Conservation (phyloP, 2,113 vertebrate genomes). For the Ahaetulla prasina region DNA sequence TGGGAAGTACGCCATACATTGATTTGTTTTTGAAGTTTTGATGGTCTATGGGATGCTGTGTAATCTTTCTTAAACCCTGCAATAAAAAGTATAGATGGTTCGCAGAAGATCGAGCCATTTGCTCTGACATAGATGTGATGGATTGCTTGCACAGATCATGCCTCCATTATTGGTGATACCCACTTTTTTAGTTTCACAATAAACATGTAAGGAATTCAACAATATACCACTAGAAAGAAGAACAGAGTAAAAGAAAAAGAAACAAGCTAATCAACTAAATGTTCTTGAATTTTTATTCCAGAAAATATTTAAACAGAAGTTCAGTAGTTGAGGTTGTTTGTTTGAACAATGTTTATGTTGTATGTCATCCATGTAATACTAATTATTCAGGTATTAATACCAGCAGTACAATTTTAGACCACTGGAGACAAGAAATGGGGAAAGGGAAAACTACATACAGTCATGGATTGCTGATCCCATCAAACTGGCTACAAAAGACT, state of each 20-base stretch:
- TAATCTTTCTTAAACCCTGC: conserved; percentile 44
- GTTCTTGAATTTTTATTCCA: not conserved
- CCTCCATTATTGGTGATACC: not conserved
- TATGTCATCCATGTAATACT: not conserved
- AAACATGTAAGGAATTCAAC: not conserved
- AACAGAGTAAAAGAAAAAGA: not conserved
- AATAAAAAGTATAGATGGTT: conserved; percentile 62
- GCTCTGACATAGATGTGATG: conserved; percentile 1
- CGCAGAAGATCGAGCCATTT: conserved; percentile 43
- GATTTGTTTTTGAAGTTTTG: conserved; percentile 41
- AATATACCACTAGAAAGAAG: not conserved
- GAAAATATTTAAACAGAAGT: not conserved
- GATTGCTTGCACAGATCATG: not conserved
- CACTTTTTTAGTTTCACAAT: not conserved
- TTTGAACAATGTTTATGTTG: not conserved
- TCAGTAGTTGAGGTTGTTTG: not conserved
- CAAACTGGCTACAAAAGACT: not conserved
- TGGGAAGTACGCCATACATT: conserved; percentile 48
- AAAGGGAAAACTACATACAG: not conserved
- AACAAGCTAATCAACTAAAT: not conserved
- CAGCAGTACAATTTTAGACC: not conserved
- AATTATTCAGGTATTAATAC: not conserved
- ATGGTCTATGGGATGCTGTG: conserved; percentile 40
- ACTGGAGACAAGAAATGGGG: not conserved
- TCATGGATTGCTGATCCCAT: not conserved